phyloP scores from a whole-genome alignment of 2,113 vertebrate species.

The Myanophis thanlyinensis region DNA sequence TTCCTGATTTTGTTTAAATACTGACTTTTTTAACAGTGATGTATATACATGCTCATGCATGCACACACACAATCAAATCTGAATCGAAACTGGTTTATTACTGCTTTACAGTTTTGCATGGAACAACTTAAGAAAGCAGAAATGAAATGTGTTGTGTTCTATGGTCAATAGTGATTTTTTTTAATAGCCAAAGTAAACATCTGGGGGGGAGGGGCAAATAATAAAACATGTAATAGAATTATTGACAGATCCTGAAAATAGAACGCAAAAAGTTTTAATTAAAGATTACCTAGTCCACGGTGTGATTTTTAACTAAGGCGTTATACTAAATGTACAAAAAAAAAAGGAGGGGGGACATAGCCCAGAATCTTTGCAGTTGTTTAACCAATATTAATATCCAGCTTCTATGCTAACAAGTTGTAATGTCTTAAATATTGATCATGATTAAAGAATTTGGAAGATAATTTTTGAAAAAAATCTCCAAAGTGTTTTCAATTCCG shows the following conservation, averaged over 20 bases:
- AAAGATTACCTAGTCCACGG: slow-evolving; percentile 30
- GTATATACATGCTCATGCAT: background rate
- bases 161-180: slow-evolving; percentile 18
- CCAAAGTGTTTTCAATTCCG: background rate
- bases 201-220: accelerated
- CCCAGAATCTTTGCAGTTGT: slow-evolving; percentile 40
- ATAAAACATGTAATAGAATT: background rate
- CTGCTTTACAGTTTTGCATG: background rate
- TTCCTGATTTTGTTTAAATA: background rate
- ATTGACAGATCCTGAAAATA: slow-evolving; percentile 5
- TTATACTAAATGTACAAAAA: slow-evolving; percentile 36
- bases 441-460: slow-evolving; percentile 1
- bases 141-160: background rate
- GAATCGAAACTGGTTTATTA: background rate
- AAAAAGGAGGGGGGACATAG: background rate
- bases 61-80: background rate
- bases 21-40: background rate
- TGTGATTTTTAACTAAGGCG: slow-evolving; percentile 30
- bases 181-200: slow-evolving; percentile 25
- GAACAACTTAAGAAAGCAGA: background rate
- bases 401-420: slow-evolving; percentile 25
- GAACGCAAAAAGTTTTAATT: slow-evolving; percentile 35
- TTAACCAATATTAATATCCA: slow-evolving; percentile 35
- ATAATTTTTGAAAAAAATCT: background rate
- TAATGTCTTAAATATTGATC: slow-evolving; percentile 28